phyloP scores from a whole-genome alignment of 64 coral and sea anemone species.

The Dendronephthya gigantea region DNA sequence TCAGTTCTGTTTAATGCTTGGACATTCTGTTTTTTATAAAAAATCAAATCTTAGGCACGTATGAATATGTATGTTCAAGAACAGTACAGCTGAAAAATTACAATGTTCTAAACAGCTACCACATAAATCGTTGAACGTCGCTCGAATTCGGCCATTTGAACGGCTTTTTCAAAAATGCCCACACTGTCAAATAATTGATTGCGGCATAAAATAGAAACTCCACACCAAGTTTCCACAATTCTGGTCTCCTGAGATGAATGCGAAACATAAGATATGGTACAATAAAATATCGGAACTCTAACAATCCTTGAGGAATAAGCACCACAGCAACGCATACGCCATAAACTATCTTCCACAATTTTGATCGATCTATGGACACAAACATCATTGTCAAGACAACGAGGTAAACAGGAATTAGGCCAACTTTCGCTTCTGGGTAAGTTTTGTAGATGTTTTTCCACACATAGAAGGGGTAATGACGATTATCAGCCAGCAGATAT shows the following conservation, averaged over 20 bases:
- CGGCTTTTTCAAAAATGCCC: neutral
- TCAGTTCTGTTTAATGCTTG: no score
- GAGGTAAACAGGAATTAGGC: conserved; percentile 52
- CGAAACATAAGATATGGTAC: conserved; percentile 69
- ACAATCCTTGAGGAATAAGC: conserved; percentile 62
- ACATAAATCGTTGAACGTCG: conserved; percentile 3
- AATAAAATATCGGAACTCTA: conserved; percentile 84
- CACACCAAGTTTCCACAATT: neutral
- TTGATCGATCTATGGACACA: conserved; percentile 38
- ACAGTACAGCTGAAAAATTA: no score
- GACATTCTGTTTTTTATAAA: no score
- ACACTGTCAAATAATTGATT: neutral
- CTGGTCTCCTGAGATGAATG: conserved; percentile 28
- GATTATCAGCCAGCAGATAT: conserved; percentile 81
- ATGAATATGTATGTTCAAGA: no score
- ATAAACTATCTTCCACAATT: conserved; percentile 54
- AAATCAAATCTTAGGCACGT: no score
- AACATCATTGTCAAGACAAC: conserved; percentile 40
- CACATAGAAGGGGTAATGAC: conserved; percentile 78
- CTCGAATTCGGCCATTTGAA: conserved; percentile 9
- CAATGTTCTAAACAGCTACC: neutral
- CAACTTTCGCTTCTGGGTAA: conserved; percentile 52
- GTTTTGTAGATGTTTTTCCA: conserved; percentile 66
- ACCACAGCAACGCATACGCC: conserved; percentile 44
- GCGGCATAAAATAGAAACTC: neutral